phyloP scores from a whole-genome alignment of 2,888 invertebrate species.

The Oscheius onirici region DNA sequence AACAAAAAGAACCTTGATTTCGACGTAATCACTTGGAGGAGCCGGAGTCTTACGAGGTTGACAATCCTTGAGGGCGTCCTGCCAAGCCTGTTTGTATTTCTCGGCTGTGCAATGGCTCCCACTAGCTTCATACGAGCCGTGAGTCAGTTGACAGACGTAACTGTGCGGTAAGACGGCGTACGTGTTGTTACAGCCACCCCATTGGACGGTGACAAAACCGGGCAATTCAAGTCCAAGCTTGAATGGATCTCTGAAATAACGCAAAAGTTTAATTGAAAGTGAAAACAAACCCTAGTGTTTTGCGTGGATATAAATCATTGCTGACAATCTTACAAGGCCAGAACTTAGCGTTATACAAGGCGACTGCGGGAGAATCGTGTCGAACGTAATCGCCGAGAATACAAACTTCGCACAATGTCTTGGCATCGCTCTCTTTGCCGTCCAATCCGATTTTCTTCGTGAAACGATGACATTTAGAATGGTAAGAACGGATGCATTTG shows the following conservation, averaged over 20 bases:
- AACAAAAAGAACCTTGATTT: neutral
- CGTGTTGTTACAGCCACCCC: constrained; percentile 24
- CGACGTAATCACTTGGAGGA: neutral
- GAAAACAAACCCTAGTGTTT: neutral
- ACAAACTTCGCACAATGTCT: constrained; percentile 22
- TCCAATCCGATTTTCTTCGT: neutral
- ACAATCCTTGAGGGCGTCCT: neutral
- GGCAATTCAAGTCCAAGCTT: neutral
- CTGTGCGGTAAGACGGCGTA: constrained; percentile 5
- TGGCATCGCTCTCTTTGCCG: neutral
- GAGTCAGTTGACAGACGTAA: constrained; percentile 7
- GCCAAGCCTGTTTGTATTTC: constrained; percentile 1
- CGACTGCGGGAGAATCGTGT: constrained; percentile 2
- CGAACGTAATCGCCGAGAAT: constrained; percentile 23
- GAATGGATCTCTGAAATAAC: constrained; percentile 25
- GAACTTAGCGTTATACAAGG: constrained; percentile 6
- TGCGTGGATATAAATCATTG: neutral
- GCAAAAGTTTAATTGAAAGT: neutral
- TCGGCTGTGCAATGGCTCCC: constrained; percentile 5
- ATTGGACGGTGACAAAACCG: constrained; percentile 26
- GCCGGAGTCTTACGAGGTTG: neutral
- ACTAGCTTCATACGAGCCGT: neutral
- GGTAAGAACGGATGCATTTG: constrained; percentile 23
- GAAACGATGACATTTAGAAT: constrained; percentile 15
- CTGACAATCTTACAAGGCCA: neutral